Evolutionary conservation across 2,797 vertebrate species (phyloP).

Genomic region (Sebastes hopkinsi): DNA sequence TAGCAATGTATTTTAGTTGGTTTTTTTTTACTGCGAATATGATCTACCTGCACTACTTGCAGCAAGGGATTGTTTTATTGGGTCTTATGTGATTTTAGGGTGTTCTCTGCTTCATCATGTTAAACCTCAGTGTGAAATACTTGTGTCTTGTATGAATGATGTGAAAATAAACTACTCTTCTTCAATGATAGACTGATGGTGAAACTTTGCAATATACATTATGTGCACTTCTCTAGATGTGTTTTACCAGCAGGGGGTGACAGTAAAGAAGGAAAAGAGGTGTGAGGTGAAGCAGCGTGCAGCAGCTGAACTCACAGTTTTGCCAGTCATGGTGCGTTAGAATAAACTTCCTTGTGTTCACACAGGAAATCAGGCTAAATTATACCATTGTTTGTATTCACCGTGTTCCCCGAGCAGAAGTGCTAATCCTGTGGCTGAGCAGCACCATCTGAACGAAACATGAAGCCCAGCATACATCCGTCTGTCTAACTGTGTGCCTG

Average conservation of each 20-base stretch:
- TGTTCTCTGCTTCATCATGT: background rate
- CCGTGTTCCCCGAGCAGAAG: background rate
- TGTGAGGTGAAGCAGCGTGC: background rate
- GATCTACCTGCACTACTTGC: background rate
- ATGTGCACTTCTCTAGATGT: background rate
- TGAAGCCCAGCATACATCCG: accelerated
- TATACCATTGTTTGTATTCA: background rate
- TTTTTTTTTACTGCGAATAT: background rate
- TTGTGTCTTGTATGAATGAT: background rate
- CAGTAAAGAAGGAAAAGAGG: background rate
- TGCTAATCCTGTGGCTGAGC: background rate
- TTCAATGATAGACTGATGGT: background rate
- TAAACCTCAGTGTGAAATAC: background rate
- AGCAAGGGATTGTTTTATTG: accelerated
- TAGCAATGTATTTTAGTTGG: background rate
- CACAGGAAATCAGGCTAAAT: background rate
- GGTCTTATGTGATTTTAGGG: background rate
- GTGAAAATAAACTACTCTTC: background rate
- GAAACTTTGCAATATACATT: background rate
- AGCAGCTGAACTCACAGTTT: background rate
- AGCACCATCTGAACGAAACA: background rate
- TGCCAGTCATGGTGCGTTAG: background rate
- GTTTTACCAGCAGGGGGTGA: constrained; percentile 25
- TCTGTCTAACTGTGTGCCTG: background rate
- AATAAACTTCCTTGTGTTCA: background rate